Conservation (phyloP, 2,888 invertebrate genomes). For the Parapristionchus giblindavisi region DNA sequence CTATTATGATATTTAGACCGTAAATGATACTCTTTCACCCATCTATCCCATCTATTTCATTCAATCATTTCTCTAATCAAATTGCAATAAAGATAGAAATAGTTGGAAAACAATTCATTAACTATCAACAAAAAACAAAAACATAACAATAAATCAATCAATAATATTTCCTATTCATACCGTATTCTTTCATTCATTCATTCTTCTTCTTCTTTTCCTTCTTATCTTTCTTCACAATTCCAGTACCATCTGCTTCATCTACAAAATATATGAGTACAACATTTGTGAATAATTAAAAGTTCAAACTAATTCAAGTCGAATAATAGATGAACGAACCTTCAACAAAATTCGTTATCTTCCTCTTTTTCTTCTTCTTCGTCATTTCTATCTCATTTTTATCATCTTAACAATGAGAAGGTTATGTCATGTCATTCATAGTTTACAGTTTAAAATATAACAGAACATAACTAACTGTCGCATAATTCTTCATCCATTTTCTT, state of each 20-base stretch:
- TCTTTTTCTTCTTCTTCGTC: constrained; percentile 1
- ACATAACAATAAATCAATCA: not conserved
- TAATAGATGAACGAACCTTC: not conserved
- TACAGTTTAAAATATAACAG: not conserved
- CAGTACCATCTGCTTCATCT: not conserved
- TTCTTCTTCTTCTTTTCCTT: not conserved
- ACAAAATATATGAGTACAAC: not conserved
- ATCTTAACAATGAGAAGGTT: too few species aligned
- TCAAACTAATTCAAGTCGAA: not conserved
- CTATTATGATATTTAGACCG: constrained; percentile 10
- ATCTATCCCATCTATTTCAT: not conserved
- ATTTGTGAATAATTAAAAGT: too few species aligned
- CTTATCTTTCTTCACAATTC: too few species aligned
- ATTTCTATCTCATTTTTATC: not conserved
- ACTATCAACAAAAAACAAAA: too few species aligned
- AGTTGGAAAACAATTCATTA: too few species aligned
- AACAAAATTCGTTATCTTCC: not conserved
- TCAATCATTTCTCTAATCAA: not conserved
- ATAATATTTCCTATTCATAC: not conserved
- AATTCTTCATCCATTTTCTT: not conserved
- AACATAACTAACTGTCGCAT: not conserved
- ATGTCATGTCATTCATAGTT: too few species aligned
- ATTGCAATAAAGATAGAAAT: too few species aligned
- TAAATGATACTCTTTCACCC: not conserved
- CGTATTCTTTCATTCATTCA: not conserved